Base-by-base conservation (phyloP, 1,140 invertebrate species). In the Gryon sp. region DNA sequence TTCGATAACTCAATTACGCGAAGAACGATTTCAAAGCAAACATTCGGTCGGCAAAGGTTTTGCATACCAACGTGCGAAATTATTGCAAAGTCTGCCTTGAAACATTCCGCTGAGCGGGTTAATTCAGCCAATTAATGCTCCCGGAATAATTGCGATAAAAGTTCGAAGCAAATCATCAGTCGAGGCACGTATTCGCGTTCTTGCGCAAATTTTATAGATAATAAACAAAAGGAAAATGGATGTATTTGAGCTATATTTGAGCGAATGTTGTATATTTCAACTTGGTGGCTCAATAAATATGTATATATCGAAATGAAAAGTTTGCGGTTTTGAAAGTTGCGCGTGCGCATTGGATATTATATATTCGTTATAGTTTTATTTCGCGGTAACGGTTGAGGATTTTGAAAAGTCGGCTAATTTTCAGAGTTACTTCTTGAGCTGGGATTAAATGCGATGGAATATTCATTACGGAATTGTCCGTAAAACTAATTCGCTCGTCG, bases 41-140 rank as follows among this genome's bases (percentile, higher is more conserved):
- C 40, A 55, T 53, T 66, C 36, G 36, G 28, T 26, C 48, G 18
- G 7, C 22, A 11, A n/a, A 50, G 32, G 40, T 38, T 69, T 41
- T 69, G 65, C 41, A 69, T 69, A 66, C 62, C 40, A 66, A 66
- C 62, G 30, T 24, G 18, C 52, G 48, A 69, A 69, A 60, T 52
- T 60, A 52, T 43, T 57, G 22, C 34, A 5, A 43, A 32, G 45
- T 43, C 12, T 20, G 9, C 20, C 18, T 43, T 59, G 14, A 24
- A 60, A 59, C 28, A 52, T 43, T 69, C 24, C 26, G n/a, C 19
- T 9, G 18, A 36, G 15, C 22, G 14, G 11, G 28, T 46, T 55
- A 55, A 68, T 68, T 45, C 24, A n/a, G 30, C 12, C 32, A 68
- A 55, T 68, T 68, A 68, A 48, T 36, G 40, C 19, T 22, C 19